These are phyloP conservation scores for Hesperophylax magnus DNA, from an alignment of 1,140 invertebrate genomes.

Conservation along the genomic window DNA sequence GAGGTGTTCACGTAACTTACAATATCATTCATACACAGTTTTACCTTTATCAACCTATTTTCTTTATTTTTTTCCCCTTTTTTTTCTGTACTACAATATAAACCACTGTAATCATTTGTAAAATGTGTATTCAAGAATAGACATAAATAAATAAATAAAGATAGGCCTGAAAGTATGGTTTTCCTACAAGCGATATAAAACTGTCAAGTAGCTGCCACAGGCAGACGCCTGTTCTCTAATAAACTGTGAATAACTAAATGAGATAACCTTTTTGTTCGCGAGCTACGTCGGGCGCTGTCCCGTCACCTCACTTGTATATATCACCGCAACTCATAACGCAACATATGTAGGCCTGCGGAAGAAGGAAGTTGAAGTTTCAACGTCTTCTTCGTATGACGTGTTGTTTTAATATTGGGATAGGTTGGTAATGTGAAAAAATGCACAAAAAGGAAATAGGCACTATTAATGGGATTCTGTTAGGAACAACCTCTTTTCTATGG, in stretches of 20 bases:
- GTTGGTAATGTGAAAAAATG: too few species aligned
- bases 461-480: too few species aligned
- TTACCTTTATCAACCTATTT: too few species aligned
- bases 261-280: constrained; percentile 50
- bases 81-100: too few species aligned
- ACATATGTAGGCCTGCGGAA: too few species aligned
- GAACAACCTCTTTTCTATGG: too few species aligned
- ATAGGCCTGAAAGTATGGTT: neutral
- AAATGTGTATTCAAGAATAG: too few species aligned
- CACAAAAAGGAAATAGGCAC: too few species aligned
- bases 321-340: constrained; percentile 18
- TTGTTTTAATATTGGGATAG: neutral
- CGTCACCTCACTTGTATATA: neutral
- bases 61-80: too few species aligned
- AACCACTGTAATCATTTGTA: too few species aligned
- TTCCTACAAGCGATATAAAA: constrained; percentile 5
- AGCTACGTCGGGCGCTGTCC: neutral
- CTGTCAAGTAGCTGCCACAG: constrained; percentile 46
- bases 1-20: too few species aligned
- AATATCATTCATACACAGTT: too few species aligned
- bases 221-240: constrained; percentile 54
- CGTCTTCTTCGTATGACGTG: neutral
- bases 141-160: neutral
- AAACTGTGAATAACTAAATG: constrained; percentile 52
- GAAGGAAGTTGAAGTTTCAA: neutral